phyloP scores from a whole-genome alignment of 2,797 vertebrate species.

The Acanthornis magna region DNA sequence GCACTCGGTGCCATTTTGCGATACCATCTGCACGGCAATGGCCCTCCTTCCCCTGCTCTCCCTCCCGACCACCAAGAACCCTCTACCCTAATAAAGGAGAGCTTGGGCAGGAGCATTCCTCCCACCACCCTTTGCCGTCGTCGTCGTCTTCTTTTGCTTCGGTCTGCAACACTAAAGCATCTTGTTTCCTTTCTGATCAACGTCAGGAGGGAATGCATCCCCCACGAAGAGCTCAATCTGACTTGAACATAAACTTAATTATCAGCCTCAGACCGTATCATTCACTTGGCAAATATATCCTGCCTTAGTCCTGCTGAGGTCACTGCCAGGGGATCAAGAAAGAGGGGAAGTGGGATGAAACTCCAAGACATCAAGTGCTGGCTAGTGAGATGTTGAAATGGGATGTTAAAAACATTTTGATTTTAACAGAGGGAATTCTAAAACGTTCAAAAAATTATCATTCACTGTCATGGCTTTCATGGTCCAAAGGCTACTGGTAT shows the following conservation, averaged over 20 bases:
- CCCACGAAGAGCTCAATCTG: background rate
- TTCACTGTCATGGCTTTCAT: background rate
- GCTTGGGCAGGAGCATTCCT: too few species aligned
- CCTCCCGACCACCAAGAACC: too few species aligned
- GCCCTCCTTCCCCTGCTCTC: too few species aligned
- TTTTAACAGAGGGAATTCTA: background rate
- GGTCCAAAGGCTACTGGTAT: background rate
- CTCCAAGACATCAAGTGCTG: background rate
- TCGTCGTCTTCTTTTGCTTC: too few species aligned
- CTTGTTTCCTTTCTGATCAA: background rate
- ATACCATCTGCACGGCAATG: too few species aligned
- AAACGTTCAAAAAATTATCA: background rate
- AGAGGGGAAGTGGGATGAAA: background rate
- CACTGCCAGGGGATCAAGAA: background rate
- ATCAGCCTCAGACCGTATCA: background rate
- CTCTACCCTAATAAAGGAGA: too few species aligned
- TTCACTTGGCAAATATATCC: background rate
- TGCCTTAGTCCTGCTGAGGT: background rate
- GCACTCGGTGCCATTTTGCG: too few species aligned
- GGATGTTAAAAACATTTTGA: background rate
- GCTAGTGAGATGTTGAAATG: background rate
- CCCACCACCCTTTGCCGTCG: too few species aligned
- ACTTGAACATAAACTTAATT: background rate
- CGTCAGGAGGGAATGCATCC: background rate
- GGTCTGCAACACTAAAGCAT: too few species aligned